Percentiles rank a stretch among this genome's conserved stretches.
Evolutionary conservation across 2,113 vertebrate genomes (phyloP).

Genomic region (Crotalus helleri): DNA sequence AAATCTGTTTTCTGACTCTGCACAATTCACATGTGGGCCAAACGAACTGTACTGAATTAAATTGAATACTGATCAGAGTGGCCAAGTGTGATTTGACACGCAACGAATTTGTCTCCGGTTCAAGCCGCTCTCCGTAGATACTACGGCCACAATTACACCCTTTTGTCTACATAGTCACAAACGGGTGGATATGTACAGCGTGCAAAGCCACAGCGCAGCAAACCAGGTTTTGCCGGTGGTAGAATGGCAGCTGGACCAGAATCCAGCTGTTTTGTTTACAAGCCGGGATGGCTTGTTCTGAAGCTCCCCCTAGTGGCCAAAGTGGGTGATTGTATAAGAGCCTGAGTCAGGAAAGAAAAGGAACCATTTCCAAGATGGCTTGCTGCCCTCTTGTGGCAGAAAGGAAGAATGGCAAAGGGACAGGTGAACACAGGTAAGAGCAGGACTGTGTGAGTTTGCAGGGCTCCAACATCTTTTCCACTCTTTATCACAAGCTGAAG

Average conservation of each 20-base stretch:
- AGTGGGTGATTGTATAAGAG: too few species aligned
- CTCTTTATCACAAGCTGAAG: neutral
- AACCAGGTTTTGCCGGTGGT: neutral
- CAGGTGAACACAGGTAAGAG: neutral
- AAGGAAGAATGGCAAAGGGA: neutral
- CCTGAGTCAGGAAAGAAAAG: neutral
- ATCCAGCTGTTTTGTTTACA: neutral
- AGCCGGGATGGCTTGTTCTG: too few species aligned
- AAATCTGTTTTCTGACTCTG: neutral
- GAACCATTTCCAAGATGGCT: neutral
- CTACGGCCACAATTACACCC: neutral
- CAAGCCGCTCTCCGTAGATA: too few species aligned
- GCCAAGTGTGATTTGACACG: too few species aligned
- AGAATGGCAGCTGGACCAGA: neutral
- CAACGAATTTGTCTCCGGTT: too few species aligned
- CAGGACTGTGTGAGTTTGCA: neutral
- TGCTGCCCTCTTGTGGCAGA: neutral
- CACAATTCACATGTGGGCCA: neutral
- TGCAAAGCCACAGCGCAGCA: neutral
- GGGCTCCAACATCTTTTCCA: neutral
- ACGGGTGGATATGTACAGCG: neutral
- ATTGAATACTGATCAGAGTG: neutral
- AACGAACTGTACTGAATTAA: neutral
- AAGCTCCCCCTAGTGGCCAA: neutral
- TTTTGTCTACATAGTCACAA: neutral